Evolutionary conservation across 2,888 invertebrate species (phyloP), one percentile per base, ranked within the genome.

Genomic region (Amiota communis): DNA sequence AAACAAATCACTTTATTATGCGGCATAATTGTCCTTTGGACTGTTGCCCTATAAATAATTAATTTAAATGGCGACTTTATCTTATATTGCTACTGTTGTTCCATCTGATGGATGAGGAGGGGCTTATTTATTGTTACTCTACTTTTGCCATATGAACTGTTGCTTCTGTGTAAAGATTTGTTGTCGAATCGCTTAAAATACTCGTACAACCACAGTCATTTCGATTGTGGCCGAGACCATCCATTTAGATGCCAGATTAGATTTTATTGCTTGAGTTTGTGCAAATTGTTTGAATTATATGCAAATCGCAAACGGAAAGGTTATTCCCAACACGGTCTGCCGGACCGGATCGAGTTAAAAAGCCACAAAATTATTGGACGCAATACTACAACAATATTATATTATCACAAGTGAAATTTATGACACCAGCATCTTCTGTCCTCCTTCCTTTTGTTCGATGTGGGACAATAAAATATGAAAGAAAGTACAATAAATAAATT

Each of bases 211-310:
- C 70, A 47, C 57, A 17, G 17, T 15, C 23, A 51, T 23, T 36
- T 23, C 13, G 20, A 13, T 49, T 68, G 49, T 17, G 15, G 53
- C 46, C 63, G 75, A 76, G 77, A 80, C 81, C 86, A 36, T 36
- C 36, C 36, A 83, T 83, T 86, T 83, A 83, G 83, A 83, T 83
- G 85, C 75, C 13, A 83, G 83, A 83, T 83, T 83, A 86, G 77
- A 11, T 81, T 86, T 83, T 86, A 86, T 86, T 78, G 86, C 76
- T 71, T 76, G 69, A 84, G 79, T 81, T 81, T 83, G 77, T 78
- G 80, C 83, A 85, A 82, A 82, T 85, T 79, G 85, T 82, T 83
- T 81, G 76, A 83, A 83, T 85, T 81, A 82, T 82, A 84, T 81
- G 78, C 68, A 81, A 79, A 79, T 82, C 85, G 82, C 81, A 83